A percentile compares a stretch with the other conserved stretches of the same genome.
Conservation (phyloP, 2,797 vertebrate genomes). For the Naso thynnoides region DNA sequence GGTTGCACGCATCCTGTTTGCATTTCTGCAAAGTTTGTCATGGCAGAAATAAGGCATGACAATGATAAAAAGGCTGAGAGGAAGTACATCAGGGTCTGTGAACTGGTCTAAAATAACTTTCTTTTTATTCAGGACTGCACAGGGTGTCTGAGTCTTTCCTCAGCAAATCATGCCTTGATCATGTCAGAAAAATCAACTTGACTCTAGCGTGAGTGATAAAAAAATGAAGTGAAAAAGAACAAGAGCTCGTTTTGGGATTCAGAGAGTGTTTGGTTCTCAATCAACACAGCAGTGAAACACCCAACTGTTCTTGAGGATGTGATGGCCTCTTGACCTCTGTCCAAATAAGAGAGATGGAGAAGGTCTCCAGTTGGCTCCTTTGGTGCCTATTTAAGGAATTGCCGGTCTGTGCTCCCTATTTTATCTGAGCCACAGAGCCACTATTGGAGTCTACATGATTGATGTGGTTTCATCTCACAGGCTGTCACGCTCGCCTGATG, state of each 20-base stretch:
- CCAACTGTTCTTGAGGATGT: slow-evolving; percentile 24
- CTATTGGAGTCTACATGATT: slow-evolving; percentile 71
- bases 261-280: slow-evolving; percentile 22
- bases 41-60: slow-evolving; percentile 39
- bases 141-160: slow-evolving; percentile 19
- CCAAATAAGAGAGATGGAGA: slow-evolving; percentile 42
- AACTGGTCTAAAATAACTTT: slow-evolving; percentile 5
- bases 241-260: slow-evolving; percentile 21
- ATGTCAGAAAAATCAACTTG: slow-evolving; percentile 10
- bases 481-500: slow-evolving; percentile 76
- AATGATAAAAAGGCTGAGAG: slow-evolving; percentile 14
- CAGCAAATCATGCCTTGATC: background rate
- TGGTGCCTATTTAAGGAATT: slow-evolving; percentile 60
- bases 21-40: slow-evolving; percentile 44
- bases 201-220: slow-evolving; percentile 4
- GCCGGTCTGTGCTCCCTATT: slow-evolving; percentile 45
- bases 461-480: slow-evolving; percentile 74
- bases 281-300: slow-evolving; percentile 19
- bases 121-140: slow-evolving; percentile 10
- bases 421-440: slow-evolving; percentile 57
- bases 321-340: slow-evolving; percentile 50
- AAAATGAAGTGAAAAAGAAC: background rate
- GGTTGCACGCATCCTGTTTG: slow-evolving; percentile 40
- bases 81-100: background rate
- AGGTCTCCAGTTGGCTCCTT: slow-evolving; percentile 51